Base-by-base conservation (phyloP, 2,888 invertebrate genomes). In the Dicycla oo region DNA sequence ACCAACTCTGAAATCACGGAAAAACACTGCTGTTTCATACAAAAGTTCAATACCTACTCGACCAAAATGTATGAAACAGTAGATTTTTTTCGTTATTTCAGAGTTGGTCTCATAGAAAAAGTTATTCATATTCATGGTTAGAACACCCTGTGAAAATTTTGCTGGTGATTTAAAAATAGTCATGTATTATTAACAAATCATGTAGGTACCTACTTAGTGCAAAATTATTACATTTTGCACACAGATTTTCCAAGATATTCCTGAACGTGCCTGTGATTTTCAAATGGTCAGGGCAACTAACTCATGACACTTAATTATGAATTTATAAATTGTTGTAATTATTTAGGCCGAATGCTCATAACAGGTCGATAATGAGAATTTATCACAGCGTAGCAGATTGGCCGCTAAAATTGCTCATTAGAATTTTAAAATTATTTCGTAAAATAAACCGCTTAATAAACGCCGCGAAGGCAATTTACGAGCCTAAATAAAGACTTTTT, bases 401-500 rank as follows among this genome's bases (percentile, higher is more conserved):
- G 11, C 10, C 11, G 20, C 11, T 66, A 54, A 66, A 76, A 78
- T 58, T 63, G 34, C 26, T 45, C 13, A 10, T 53, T 61, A 26
- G 11, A 68, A 65, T 62, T 65, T 65, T 15, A n/a, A 56, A 69
- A 66, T 69, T 40, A 66, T 63, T 64, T 57, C 20, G 18, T 18
- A 26, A 3, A 23, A 69, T 69, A 60, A 72, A 53, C 34, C 26
- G 64, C 40, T 13, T 23, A 67, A 69, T 72, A 74, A 72, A 68
- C 43, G 56, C 45, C 15, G 38, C 53, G 43, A 54, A 57, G 56
- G 38, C 23, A 73, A 71, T 80, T 80, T 78, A 75, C 23, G 62
- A 75, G 54, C 20, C 38, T 61, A 56, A 61, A 73, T 83, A 74
- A 80, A 75, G 34, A 72, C 60, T 77, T 83, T 81, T 83, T 66